Evolutionary conservation across 1,140 invertebrate species (phyloP).

Genomic region (Amphibalanus amphitrite): DNA sequence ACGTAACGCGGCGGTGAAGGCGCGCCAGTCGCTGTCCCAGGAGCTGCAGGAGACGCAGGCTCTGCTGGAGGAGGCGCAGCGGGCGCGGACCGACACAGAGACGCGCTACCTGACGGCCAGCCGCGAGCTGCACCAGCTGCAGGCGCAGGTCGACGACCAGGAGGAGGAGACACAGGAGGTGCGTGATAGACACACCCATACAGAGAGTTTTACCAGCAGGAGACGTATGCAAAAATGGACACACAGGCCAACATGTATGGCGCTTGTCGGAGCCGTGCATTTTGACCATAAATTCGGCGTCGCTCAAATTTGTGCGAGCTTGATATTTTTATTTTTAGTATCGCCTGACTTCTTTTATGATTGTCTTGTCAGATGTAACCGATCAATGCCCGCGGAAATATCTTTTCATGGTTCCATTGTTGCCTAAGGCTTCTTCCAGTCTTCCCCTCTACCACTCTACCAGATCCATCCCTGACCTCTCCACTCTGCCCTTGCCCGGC

Average conservation of each 20-base stretch:
- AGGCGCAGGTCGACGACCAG: slow-evolving; percentile 71
- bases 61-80: slow-evolving; percentile 57
- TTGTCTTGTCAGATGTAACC: no score
- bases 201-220: not conserved
- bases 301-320: no score
- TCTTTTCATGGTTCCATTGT: not conserved
- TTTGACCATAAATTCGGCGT: no score
- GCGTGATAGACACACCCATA: slow-evolving; percentile 10
- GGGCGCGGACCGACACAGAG: slow-evolving; percentile 57
- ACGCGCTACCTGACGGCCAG: slow-evolving; percentile 50
- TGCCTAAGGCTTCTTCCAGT: not conserved
- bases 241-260: no score
- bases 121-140: slow-evolving; percentile 59
- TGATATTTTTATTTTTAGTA: no score
- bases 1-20: slow-evolving; percentile 59
- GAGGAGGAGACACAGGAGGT: slow-evolving; percentile 78
- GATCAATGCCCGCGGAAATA: no score
- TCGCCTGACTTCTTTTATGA: no score
- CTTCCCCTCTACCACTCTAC: not conserved
- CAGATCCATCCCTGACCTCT: not conserved
- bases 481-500: not conserved
- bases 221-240: not conserved
- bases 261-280: no score
- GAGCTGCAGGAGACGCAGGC: slow-evolving; percentile 56
- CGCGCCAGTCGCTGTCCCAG: slow-evolving; percentile 58